phyloP scores from a whole-genome alignment of 1,140 invertebrate genomes.

The Drosophila melanica region DNA sequence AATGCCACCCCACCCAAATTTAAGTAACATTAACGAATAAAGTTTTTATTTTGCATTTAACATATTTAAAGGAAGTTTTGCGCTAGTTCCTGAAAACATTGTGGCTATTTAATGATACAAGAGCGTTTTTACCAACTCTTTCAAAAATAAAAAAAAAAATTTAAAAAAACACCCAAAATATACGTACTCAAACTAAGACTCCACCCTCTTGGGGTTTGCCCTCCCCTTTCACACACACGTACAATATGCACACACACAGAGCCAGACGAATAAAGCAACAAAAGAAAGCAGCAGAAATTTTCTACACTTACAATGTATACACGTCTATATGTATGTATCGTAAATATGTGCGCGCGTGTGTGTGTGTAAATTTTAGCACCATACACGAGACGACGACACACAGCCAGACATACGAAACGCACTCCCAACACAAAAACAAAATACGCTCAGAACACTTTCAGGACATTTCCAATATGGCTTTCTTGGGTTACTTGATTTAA shows the following conservation, averaged over 20 bases:
- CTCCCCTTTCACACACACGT: conserved; percentile 44
- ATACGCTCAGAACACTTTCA: conserved; percentile 17
- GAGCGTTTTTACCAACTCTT: conserved; percentile 29
- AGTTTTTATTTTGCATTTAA: conserved; percentile 19
- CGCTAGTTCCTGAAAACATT: conserved; percentile 44
- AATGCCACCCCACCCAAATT: neutral
- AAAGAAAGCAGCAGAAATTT: conserved; percentile 60
- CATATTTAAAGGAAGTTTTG: neutral
- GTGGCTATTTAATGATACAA: conserved; percentile 40
- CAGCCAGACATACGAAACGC: conserved; percentile 30
- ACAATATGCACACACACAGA: conserved; percentile 36
- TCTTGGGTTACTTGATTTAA: conserved; percentile 2
- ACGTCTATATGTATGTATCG: conserved; percentile 17
- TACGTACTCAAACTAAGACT: conserved; percentile 42
- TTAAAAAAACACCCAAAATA: conserved; percentile 19
- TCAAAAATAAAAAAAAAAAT: conserved; percentile 4
- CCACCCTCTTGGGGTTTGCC: conserved; percentile 55
- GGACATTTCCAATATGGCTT: conserved; percentile 40
- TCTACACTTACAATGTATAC: conserved; percentile 61
- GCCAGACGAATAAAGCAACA: conserved; percentile 45
- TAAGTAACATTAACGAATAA: neutral
- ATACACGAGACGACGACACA: conserved; percentile 56
- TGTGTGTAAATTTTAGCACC: conserved; percentile 58
- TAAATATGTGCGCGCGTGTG: conserved; percentile 6
- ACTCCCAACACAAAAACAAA: conserved; percentile 32